Evolutionary conservation across 1,140 invertebrate species (phyloP), one percentile per base, ranked within the genome.

Genomic region (Psilanteris sp.): DNA sequence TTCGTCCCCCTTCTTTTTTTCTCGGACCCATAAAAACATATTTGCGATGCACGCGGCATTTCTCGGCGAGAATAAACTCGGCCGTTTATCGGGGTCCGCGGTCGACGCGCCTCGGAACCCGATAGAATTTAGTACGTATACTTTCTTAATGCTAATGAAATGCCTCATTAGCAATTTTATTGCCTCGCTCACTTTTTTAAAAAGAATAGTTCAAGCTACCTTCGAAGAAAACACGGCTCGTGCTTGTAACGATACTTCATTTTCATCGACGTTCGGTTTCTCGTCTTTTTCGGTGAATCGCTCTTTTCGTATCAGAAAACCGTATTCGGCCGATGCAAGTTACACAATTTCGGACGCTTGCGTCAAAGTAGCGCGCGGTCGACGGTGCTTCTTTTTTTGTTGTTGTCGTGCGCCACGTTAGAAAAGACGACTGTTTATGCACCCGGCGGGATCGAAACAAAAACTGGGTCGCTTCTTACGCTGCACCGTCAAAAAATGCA

Each of bases 101-200:
- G 27, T 6, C 18, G n/a, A n/a, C 27, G 24, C 26, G 43, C n/a
- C 20, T 16, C 16, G 5, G 24, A 26, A 20, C 10, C 36, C 37
- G 54, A 43, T 31, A 32, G 50, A 50, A 62, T 72, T 64, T 72
- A 64, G 57, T 55, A n/a, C n/a, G n/a, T n/a, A n/a, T n/a, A 44
- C 57, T 72, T 72, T 64, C 52, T 66, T 59, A 37, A 66, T 73
- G 59, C 70, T 73, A 73, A 73, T 66, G 59, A 73, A 73, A 64
- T 46, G 59, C 43, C 52, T 73, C 70, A 59, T 73, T 73, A 73
- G 70, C 70, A 73, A 73, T 73, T 73, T 73, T 73, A 73, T 73
- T 66, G 52, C 52, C 24, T 39, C 68, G 50, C 32, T 72, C 57
- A 50, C 57, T 54, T 59, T 74, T 75, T 62, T n/a, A 29, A 31